Evolutionary conservation across 2,888 invertebrate genomes (phyloP), one percentile per base, ranked within the genome.

Genomic region (Autographa pulchrina): DNA sequence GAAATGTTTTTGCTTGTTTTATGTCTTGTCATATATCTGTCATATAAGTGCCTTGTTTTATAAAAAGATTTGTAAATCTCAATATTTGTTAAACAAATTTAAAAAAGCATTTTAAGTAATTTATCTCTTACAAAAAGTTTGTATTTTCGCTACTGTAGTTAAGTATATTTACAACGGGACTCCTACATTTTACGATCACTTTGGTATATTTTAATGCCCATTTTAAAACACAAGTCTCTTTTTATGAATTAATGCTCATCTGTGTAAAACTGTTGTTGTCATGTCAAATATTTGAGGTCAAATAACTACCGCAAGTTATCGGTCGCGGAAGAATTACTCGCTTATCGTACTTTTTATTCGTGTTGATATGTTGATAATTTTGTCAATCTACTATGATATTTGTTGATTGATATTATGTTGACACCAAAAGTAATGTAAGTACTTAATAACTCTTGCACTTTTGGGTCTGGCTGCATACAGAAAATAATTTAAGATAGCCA

Each of bases 61-160:
- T 63, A 63, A 31, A 41, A 41, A 67, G 20, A 35, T 71, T 77
- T 65, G 32, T 11, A 7, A 58, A n/a, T 54, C 16, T 5, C 31
- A 2, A 35, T 54, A 59, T 59, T 43, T 5, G 31, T 52, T 58
- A 1, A 62, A 14, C 2, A 64, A 63, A 41, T n/a, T 7, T 7
- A 48, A 43, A 25, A 16, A 48, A 25, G 60, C 43, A 70, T 79
- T 65, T 65, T 63, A n/a, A 48, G n/a, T 16, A n/a, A n/a, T n/a
- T n/a, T 48, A 43, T 48, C 5, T 48, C n/a, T 48, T n/a, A n/a
- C 48, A n/a, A n/a, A n/a, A 48, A 48, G n/a, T 43, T 16, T 2
- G 8, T 48, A 48, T 48, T 48, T 5, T 48, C 48, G n/a, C n/a
- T 48, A 48, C 48, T n/a, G n/a, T 48, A n/a, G 5, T 5, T 16